Conservation (phyloP, 2,888 invertebrate species). For the Hirtodrosophila cameraria region DNA sequence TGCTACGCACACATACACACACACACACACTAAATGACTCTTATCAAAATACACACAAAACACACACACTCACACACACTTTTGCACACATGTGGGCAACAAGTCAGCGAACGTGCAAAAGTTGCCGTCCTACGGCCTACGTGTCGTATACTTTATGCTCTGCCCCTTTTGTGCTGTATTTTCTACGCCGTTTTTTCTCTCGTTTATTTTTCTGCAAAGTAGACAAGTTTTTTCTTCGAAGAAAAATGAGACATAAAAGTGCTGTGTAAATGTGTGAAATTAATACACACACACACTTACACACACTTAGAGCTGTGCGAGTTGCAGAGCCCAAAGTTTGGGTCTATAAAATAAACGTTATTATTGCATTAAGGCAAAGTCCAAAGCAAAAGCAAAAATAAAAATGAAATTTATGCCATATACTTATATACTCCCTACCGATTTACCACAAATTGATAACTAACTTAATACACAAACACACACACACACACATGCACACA, state of each 20-base stretch:
- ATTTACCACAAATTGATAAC: slow-evolving; percentile 45
- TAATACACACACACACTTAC: slow-evolving; percentile 54
- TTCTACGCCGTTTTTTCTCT: slow-evolving; percentile 7
- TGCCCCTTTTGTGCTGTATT: slow-evolving; percentile 11
- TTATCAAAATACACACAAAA: slow-evolving; percentile 50
- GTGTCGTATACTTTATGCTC: slow-evolving; percentile 48
- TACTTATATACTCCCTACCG: not conserved
- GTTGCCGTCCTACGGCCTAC: slow-evolving; percentile 45
- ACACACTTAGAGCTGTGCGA: slow-evolving; percentile 14
- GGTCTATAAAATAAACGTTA: slow-evolving; percentile 68
- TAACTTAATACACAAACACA: slow-evolving; percentile 16
- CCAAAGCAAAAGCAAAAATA: slow-evolving; percentile 31
- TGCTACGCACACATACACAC: slow-evolving; percentile 45
- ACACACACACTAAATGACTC: slow-evolving; percentile 50
- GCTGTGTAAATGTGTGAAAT: slow-evolving; percentile 73
- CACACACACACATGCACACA: slow-evolving; percentile 15
- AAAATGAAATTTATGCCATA: slow-evolving; percentile 57
- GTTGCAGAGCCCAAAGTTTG: slow-evolving; percentile 30
- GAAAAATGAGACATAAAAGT: slow-evolving; percentile 69
- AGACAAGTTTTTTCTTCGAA: slow-evolving; percentile 53
- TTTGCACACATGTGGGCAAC: slow-evolving; percentile 46
- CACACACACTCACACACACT: slow-evolving; percentile 12
- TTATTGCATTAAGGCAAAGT: slow-evolving; percentile 65
- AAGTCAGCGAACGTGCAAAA: slow-evolving; percentile 61
- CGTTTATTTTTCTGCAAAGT: slow-evolving; percentile 38